Base-by-base conservation (phyloP, 2,797 vertebrate genomes). In the Danio albolineatus region DNA sequence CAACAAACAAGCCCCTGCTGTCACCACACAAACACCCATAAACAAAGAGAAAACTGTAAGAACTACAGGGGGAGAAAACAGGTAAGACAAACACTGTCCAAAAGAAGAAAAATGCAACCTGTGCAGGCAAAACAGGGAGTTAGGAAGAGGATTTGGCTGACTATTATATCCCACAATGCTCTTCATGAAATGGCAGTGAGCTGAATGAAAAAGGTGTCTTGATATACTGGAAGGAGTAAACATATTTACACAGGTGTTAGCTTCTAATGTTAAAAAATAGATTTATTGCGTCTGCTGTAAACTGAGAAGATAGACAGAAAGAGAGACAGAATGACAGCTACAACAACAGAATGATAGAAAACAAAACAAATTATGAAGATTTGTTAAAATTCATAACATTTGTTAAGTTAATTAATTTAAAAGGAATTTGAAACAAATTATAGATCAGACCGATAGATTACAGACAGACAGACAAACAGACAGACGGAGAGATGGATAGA, bases 1-100 rank as follows among this genome's bases (percentile, higher is more conserved):
- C 82, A 80, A 86, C 82, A 84, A 84, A 81, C 73, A 78, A 72
- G 41, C 70, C 46, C 57, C 69, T 70, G 56, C 71, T 71, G 71
- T 74, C 70, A 64, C 19, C 57, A 44, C 76, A 77, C 78, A 76
- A 17, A 21, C 77, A 72, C 43, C 12, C 44, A 62, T 64, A 70
- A 36, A 44, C 36, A 61, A 48, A 41, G 7, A 60, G 59, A 66
- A 9, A 73, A 36, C 38, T 62, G 21, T 48, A 73, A 41, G 62
- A 1, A 2, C 10, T 65, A 36, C 49, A 65, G 13, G 51, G n/a
- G n/a, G 36, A 61, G 10, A 73, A 14, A 36, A 10, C 28, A 43
- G 71, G 67, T 59, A 21, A 43, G 56, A 70, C 65, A 53, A 70
- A 61, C 36, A 10, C 16, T 57, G 51, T 44, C 13, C 7, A 1